These are phyloP conservation scores for Lucinisca nassula DNA, from an alignment of 2,888 invertebrate species.

Conservation along the genomic window DNA sequence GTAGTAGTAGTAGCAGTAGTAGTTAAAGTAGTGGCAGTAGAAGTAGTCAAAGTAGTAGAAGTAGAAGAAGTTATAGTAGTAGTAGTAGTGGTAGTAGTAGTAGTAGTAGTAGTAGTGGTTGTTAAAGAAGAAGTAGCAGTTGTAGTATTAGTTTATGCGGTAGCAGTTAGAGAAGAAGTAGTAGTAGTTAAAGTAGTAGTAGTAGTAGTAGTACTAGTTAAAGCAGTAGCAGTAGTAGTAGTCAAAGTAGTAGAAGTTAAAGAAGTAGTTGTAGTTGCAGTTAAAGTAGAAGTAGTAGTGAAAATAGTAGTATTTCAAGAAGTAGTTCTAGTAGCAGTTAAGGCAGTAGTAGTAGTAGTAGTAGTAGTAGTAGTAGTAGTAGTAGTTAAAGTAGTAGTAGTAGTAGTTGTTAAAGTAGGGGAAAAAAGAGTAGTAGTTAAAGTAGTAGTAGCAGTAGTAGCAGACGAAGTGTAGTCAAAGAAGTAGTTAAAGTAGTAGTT, in stretches of 20 bases:
- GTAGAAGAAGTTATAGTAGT: no score
- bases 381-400: no score
- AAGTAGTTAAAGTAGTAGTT: no score
- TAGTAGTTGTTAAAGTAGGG: background rate
- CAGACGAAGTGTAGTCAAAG: background rate
- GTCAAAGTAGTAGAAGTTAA: no score
- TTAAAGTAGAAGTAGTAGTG: no score
- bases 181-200: constrained; percentile 23
- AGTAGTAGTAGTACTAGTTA: no score
- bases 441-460: background rate
- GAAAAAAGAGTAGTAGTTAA: background rate
- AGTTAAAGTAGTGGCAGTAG: constrained; percentile 19
- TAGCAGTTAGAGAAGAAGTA: constrained; percentile 10
- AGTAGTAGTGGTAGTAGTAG: constrained; percentile 26
- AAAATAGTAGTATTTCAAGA: no score
- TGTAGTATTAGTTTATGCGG: background rate
- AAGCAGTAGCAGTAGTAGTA: no score
- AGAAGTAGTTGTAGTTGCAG: no score
- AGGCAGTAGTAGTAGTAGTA: background rate
- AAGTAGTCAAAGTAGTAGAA: no score
- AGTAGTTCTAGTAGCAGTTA: no score
- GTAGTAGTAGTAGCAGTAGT: constrained; percentile 21
- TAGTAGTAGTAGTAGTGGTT: no score
- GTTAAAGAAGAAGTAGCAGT: constrained; percentile 12
- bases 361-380: constrained; percentile 5